A percentile compares a stretch with the other conserved stretches of the same genome.
phyloP scores from a whole-genome alignment of 2,888 invertebrate species.

The Callosobruchus maculatus region DNA sequence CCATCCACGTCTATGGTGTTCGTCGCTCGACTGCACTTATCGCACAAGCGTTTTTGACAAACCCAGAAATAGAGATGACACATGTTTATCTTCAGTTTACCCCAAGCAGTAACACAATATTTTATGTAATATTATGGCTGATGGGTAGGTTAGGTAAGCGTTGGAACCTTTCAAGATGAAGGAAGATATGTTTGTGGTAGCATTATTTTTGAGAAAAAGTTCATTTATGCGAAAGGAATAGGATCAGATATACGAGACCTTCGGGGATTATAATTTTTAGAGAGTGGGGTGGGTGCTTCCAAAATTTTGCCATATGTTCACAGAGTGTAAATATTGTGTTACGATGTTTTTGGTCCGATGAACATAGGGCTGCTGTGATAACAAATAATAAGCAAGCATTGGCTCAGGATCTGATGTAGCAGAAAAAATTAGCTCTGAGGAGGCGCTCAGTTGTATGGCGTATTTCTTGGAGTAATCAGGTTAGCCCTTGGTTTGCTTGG shows the following conservation, averaged over 20 bases:
- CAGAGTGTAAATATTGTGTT: not conserved
- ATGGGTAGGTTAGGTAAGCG: slow-evolving; percentile 12
- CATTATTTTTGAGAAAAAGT: slow-evolving; percentile 33
- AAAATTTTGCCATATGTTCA: not conserved
- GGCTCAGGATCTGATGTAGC: not conserved
- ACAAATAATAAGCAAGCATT: not conserved
- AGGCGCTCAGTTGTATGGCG: not conserved
- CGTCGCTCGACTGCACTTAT: slow-evolving; percentile 32
- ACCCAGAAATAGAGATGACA: slow-evolving; percentile 33
- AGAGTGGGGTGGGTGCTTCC: not conserved
- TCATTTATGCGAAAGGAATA: slow-evolving; percentile 36
- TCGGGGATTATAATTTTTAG: not conserved
- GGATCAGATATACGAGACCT: slow-evolving; percentile 25
- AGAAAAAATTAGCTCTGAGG: not conserved
- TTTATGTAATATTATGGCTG: slow-evolving; percentile 36
- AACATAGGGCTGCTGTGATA: not conserved
- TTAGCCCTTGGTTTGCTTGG: no score
- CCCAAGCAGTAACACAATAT: slow-evolving; percentile 39
- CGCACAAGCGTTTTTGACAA: slow-evolving; percentile 33
- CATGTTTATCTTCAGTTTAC: slow-evolving; percentile 35
- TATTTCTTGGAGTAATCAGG: no score
- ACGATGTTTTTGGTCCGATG: not conserved
- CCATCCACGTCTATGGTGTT: not conserved
- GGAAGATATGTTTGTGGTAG: slow-evolving; percentile 36
- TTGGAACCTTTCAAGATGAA: slow-evolving; percentile 28